Conservation (phyloP, 1,140 invertebrate species). For the Antheraea mylitta region DNA sequence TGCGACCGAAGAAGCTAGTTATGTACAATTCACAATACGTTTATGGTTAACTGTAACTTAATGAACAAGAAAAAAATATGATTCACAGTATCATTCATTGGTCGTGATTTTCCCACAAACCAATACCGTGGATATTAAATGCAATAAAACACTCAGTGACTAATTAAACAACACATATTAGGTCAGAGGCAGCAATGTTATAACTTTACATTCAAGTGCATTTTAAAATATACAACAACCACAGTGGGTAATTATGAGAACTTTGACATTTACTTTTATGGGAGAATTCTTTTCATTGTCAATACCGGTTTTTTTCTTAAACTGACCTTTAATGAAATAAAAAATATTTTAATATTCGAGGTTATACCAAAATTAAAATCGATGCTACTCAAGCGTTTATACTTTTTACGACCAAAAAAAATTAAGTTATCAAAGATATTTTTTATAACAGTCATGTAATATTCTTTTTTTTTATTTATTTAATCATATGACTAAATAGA, state of each 20-base stretch:
- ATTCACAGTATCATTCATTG: neutral
- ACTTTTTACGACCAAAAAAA: too few relatives aligned
- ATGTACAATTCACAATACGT: too few relatives aligned
- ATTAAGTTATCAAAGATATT: too few relatives aligned
- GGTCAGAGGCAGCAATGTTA: neutral
- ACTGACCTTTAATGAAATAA: neutral
- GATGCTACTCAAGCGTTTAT: too few relatives aligned
- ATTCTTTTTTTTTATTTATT: too few relatives aligned
- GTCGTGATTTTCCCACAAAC: neutral
- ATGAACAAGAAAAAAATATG: neutral
- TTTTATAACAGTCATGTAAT: too few relatives aligned
- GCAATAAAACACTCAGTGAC: neutral
- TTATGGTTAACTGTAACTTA: neutral
- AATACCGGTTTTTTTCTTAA: slow-evolving; percentile 3
- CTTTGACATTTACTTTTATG: slow-evolving; percentile 3
- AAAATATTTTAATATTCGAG: neutral
- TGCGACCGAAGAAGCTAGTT: too few relatives aligned
- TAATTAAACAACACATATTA: neutral
- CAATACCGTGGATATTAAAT: neutral
- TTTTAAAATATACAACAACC: neutral
- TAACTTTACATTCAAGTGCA: neutral
- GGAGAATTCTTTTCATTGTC: neutral
- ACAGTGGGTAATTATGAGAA: neutral
- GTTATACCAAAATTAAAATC: neutral
- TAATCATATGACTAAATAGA: too few relatives aligned